Evolutionary conservation across 2,888 invertebrate species (phyloP).

Genomic region (Nasonovia ribisnigri): DNA sequence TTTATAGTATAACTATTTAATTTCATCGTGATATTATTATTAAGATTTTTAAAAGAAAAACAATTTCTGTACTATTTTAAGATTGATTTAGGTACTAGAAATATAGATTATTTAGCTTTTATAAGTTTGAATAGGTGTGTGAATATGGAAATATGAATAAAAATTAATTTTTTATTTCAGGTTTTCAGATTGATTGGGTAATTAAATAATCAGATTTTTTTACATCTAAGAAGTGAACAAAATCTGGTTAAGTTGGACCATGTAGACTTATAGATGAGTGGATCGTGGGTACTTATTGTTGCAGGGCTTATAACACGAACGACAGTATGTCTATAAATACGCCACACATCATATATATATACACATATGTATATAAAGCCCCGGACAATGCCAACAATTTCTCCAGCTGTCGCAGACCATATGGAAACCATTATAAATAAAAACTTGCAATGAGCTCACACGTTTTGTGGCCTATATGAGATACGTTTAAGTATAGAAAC

Average conservation of each 20-base stretch:
- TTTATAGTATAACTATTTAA: not conserved
- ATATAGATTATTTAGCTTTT: not conserved
- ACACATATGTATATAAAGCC: not conserved
- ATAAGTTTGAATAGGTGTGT: not conserved
- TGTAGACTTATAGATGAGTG: not conserved
- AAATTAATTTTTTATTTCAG: not conserved
- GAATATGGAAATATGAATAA: not conserved
- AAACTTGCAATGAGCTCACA: slow-evolving; percentile 59
- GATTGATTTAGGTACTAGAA: not conserved
- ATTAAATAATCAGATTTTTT: not conserved
- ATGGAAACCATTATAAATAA: slow-evolving; percentile 64
- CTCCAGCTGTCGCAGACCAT: slow-evolving; percentile 63
- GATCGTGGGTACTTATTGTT: not conserved
- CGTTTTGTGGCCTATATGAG: slow-evolving; percentile 52
- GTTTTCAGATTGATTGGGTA: not conserved
- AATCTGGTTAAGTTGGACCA: slow-evolving; percentile 11
- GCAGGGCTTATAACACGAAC: not conserved
- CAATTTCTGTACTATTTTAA: not conserved
- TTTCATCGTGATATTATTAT: not conserved
- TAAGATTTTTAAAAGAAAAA: not conserved
- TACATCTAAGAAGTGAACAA: not conserved
- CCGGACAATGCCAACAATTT: slow-evolving; percentile 62
- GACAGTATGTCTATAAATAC: slow-evolving; percentile 48
- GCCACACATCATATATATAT: not conserved
- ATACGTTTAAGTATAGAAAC: slow-evolving; percentile 66